phyloP scores from a whole-genome alignment of 2,888 invertebrate genomes.

The Notodonta ziczac region DNA sequence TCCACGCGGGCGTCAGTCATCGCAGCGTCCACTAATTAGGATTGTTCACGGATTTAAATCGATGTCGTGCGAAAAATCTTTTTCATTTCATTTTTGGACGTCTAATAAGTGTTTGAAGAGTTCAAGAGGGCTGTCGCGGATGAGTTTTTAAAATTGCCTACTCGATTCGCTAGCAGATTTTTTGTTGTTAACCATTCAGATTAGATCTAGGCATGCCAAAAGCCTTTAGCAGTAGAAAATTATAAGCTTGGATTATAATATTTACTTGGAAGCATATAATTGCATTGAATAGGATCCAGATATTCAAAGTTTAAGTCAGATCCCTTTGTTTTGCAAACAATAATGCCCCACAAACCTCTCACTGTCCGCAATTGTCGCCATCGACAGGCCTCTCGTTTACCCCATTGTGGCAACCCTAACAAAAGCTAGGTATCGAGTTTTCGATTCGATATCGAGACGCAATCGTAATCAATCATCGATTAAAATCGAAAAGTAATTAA shows the following conservation, averaged over 20 bases:
- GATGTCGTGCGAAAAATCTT: neutral
- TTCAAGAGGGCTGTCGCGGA: neutral
- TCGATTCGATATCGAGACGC: conserved; percentile 24
- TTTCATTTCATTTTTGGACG: conserved; percentile 4
- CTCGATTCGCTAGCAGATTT: neutral
- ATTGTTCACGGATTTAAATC: neutral
- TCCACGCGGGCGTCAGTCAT: neutral
- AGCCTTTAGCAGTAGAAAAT: neutral
- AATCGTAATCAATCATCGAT: conserved; percentile 45
- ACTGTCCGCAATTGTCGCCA: conserved; percentile 1
- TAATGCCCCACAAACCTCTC: neutral
- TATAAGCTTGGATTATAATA: too few relatives aligned
- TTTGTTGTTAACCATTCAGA: neutral
- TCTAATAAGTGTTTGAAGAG: neutral
- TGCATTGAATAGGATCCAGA: neutral
- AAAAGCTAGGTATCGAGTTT: conserved; percentile 14
- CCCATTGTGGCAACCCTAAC: conserved; percentile 5
- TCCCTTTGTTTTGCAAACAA: conserved; percentile 4
- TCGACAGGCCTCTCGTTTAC: neutral
- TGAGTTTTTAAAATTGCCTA: neutral
- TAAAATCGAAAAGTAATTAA: conserved; percentile 48
- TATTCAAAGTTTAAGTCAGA: neutral
- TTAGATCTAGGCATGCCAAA: neutral
- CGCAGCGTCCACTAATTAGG: conserved; percentile 3
- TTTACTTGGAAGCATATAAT: too few relatives aligned